phyloP scores from a whole-genome alignment of 2,888 invertebrate species.

The Aromia moschata region DNA sequence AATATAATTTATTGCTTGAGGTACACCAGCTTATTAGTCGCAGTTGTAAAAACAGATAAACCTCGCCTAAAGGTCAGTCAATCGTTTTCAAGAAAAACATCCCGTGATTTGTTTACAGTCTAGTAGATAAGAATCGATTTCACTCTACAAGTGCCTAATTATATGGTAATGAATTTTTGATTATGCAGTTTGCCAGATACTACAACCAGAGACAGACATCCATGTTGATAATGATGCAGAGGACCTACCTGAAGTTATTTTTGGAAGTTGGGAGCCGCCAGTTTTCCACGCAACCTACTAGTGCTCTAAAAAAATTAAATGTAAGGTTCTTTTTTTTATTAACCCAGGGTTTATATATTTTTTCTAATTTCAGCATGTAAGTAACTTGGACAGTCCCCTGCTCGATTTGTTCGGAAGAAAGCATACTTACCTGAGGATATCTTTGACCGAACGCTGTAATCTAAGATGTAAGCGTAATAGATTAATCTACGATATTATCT shows the following conservation, averaged over 20 bases:
- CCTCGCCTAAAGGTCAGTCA: no score
- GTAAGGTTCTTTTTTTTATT: background rate
- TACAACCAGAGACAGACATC: no score
- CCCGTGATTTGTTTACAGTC: no score
- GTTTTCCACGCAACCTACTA: constrained; percentile 23
- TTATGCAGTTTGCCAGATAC: no score
- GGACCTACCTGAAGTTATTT: constrained; percentile 20
- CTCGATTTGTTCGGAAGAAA: constrained; percentile 86
- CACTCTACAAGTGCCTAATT: no score
- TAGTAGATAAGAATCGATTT: no score
- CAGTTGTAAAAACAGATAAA: no score
- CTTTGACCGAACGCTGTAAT: constrained; percentile 96
- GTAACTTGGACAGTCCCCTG: constrained; percentile 61
- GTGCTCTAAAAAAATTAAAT: constrained; percentile 19
- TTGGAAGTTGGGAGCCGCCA: constrained; percentile 24
- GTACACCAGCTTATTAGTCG: no score
- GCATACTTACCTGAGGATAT: constrained; percentile 94
- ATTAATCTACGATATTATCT: constrained; percentile 9
- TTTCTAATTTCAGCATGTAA: background rate
- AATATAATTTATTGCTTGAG: no score
- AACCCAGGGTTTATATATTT: background rate
- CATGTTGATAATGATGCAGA: constrained; percentile 23
- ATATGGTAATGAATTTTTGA: no score
- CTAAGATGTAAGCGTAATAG: constrained; percentile 84
- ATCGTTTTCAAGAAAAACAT: no score